These are phyloP conservation scores for Bacillus rossius DNA, from an alignment of 1,140 invertebrate species.

Conservation along the genomic window DNA sequence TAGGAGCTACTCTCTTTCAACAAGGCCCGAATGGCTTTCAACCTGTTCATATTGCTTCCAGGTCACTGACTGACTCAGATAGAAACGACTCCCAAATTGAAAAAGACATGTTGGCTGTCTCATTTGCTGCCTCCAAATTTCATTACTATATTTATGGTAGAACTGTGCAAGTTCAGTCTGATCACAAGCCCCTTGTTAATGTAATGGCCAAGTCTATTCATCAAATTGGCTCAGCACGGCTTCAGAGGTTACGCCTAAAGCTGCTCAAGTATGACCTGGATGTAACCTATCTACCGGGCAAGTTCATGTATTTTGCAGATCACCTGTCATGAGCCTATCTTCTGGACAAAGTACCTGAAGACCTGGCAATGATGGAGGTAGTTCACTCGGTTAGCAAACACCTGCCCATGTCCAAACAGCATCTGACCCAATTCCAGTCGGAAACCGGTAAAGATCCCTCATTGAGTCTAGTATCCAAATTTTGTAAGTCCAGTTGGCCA, in stretches of 20 bases:
- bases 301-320: neutral
- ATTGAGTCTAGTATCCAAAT: no score
- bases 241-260: slow-evolving; percentile 39
- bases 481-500: no score
- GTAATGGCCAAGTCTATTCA: slow-evolving; percentile 38
- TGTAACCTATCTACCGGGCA: neutral
- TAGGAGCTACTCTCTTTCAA: neutral
- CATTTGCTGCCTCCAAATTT: slow-evolving; percentile 23
- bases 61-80: slow-evolving; percentile 28
- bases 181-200: slow-evolving; percentile 26
- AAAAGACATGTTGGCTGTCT: slow-evolving; percentile 27
- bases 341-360: no score
- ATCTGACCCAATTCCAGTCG: no score
- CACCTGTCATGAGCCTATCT: neutral
- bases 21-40: slow-evolving; percentile 19
- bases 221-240: slow-evolving; percentile 30
- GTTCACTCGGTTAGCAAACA: no score
- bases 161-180: slow-evolving; percentile 20
- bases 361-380: no score
- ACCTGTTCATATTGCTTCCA: slow-evolving; percentile 17
- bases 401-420: no score
- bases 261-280: slow-evolving; percentile 15
- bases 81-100: slow-evolving; percentile 29
- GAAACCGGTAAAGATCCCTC: no score
- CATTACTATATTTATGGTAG: slow-evolving; percentile 26